These are phyloP conservation scores for Phania funesta DNA, from an alignment of 2,888 invertebrate genomes.

Conservation along the genomic window DNA sequence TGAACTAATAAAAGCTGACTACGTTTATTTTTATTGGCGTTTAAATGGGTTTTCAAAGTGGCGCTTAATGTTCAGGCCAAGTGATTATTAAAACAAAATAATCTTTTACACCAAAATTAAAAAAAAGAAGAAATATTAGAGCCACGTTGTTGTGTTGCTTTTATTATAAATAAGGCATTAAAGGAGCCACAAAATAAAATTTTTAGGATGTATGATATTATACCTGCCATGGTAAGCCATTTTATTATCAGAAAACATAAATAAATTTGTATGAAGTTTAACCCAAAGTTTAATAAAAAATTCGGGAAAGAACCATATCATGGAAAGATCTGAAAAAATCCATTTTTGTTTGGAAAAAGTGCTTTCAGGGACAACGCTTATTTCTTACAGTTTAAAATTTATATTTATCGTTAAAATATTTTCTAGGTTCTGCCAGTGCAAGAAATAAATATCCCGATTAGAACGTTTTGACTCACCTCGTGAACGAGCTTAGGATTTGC, in stretches of 20 bases:
- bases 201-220: constrained; percentile 1
- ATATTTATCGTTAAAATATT: too few species aligned
- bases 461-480: too few species aligned
- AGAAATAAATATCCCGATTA: too few species aligned
- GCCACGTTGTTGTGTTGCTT: constrained; percentile 12
- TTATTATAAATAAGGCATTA: constrained; percentile 41
- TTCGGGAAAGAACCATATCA: too few species aligned
- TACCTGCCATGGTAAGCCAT: constrained; percentile 5
- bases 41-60: constrained; percentile 66
- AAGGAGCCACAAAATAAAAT: constrained; percentile 29
- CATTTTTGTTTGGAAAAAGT: too few species aligned
- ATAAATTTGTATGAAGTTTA: too few species aligned
- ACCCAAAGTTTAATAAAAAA: too few species aligned
- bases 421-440: too few species aligned
- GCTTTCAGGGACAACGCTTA: too few species aligned
- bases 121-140: constrained; percentile 2
- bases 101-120: constrained; percentile 40
- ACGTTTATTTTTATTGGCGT: constrained; percentile 64
- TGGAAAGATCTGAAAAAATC: too few species aligned
- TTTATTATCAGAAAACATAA: neutral
- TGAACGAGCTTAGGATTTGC: too few species aligned
- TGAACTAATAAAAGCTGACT: constrained; percentile 65
- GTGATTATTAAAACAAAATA: constrained; percentile 53
- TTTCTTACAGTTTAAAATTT: too few species aligned
- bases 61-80: constrained; percentile 59